These are phyloP conservation scores for Corvus cornix DNA, from an alignment of 2,113 vertebrate species.

Conservation along the genomic window DNA sequence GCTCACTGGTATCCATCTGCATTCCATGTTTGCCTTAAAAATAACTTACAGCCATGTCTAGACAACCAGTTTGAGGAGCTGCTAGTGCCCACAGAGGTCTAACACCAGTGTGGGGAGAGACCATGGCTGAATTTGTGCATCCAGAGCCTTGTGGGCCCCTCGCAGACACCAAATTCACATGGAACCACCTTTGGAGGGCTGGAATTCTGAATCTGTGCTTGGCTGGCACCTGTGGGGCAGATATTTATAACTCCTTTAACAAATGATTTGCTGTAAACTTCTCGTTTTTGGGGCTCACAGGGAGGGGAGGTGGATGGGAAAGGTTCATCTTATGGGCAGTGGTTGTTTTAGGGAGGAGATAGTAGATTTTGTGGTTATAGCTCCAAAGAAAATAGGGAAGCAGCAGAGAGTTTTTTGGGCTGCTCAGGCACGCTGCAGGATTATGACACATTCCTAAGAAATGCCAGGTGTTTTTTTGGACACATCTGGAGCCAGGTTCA, in stretches of 20 bases:
- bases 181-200: background rate
- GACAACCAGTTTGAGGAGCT: background rate
- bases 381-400: background rate
- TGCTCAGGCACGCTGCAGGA: background rate
- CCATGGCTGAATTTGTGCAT: rapidly evolving
- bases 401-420: background rate
- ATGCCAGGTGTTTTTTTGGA: background rate
- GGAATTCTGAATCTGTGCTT: background rate
- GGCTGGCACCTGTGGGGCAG: background rate
- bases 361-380: background rate
- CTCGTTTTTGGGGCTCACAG: background rate
- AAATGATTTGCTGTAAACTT: background rate
- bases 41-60: background rate
- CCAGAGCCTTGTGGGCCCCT: background rate
- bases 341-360: background rate
- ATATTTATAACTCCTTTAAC: background rate
- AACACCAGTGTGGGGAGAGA: no score
- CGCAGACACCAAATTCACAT: background rate
- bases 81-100: background rate
- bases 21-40: background rate
- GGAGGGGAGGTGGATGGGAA: background rate
- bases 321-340: background rate
- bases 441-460: background rate
- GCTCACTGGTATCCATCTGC: background rate
- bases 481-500: background rate